Conservation (phyloP, 1,140 invertebrate genomes). For the Microplitis demolitor region DNA sequence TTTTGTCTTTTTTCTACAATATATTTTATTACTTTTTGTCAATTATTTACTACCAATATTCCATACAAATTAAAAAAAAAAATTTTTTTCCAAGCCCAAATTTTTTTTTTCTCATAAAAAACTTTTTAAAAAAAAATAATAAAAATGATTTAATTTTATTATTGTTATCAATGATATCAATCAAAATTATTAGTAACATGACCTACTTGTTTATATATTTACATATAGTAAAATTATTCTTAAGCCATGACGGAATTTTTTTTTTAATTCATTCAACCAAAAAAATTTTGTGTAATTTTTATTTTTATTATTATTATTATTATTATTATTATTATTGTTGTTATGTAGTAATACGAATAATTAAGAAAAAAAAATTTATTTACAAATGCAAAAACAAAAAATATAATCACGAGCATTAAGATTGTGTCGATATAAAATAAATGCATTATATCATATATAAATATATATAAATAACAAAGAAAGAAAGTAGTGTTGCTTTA, state of each 20-base stretch:
- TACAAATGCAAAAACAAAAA: neutral
- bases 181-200: no score
- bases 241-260: no score
- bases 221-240: neutral
- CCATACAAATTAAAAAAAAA: no score
- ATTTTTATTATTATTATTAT: neutral
- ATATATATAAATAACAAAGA: neutral
- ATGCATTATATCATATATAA: neutral
- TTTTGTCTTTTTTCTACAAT: conserved; percentile 38
- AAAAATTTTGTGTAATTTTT: neutral
- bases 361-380: neutral
- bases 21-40: conserved; percentile 26
- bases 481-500: neutral
- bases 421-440: neutral
- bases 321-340: neutral
- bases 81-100: no score
- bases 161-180: no score
- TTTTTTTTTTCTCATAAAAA: no score
- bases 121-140: no score
- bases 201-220: neutral
- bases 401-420: neutral
- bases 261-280: neutral
- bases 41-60: conserved; percentile 18
- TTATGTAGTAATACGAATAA: neutral
- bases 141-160: no score